Conservation (phyloP, 2,113 vertebrate species). For the Nyctibius bracteatus region DNA sequence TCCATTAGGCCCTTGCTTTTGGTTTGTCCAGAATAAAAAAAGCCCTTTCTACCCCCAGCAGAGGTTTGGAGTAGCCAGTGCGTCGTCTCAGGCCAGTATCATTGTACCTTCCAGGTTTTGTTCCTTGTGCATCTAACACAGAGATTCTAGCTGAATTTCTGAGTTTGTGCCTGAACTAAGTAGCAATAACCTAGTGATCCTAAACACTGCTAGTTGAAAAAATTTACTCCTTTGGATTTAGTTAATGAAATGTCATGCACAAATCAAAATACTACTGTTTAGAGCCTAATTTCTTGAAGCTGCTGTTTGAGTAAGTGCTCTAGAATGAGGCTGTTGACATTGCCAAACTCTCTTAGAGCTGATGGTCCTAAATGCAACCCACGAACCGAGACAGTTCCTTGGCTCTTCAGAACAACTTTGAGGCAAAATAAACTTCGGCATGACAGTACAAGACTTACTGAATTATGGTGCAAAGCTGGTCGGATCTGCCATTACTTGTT, state of each 20-base stretch:
- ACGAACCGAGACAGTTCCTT: neutral
- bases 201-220: neutral
- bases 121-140: neutral
- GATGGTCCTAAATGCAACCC: neutral
- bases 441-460: neutral
- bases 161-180: neutral
- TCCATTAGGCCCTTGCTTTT: neutral
- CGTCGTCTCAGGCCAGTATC: neutral
- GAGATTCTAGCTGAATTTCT: neutral
- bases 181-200: neutral
- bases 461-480: neutral
- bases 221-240: neutral
- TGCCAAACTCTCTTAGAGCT: neutral
- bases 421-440: neutral
- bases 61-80: neutral
- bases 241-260: neutral
- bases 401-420: neutral
- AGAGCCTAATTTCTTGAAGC: neutral
- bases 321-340: neutral
- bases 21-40: neutral
- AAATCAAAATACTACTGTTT: neutral
- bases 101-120: neutral
- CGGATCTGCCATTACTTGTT: neutral
- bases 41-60: neutral
- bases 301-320: neutral